Evolutionary conservation across 2,113 vertebrate species (phyloP), one percentile per base, ranked within the genome.

Genomic region (Propithecus coquereli): DNA sequence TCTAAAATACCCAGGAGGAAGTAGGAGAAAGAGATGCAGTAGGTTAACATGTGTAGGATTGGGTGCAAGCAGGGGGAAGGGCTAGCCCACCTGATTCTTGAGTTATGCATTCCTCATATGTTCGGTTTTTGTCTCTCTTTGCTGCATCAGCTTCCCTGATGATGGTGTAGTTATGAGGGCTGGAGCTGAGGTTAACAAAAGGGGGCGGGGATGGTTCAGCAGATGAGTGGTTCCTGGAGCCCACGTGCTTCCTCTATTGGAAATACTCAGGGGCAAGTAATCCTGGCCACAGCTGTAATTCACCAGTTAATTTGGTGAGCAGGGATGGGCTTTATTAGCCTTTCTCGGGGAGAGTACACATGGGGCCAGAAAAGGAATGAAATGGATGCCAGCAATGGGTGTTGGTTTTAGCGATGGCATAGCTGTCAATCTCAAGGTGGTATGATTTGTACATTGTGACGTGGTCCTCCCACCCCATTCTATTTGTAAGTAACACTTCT

Each of bases 361-460:
- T n/a, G 20, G 30, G 32, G 13, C 22, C n/a, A 47, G 11, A 34
- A n/a, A 20, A 34, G 63, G 40, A 85, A 34, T 7, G 23, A 23
- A 22, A 32, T 59, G 45, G 22, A 13, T 52, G 37, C 80, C 70
- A 63, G 3, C 14, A 18, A 63, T 43, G 57, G 17, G 32, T 68
- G 71, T 85, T 17, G 4, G 12, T 57, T 74, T 85, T 91, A 68
- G 43, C 11, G 50, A 68, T 6, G 47, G 43, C 25, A 17, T 10
- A 32, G 11, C n/a, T 52, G 37, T 61, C 43, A 12, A 50, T 94
- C 66, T 91, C 90, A 81, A 96, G 90, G 34, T n/a, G 81, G 6
- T 7, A 2, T n/a, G 47, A 91, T 40, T 77, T 85, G 50, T 34
- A 9, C 14, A 22, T 32, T 37, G 13, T 81, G 73, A 65, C 14